A percentile compares a stretch with the other conserved stretches of the same genome.
Evolutionary conservation across 2,113 vertebrate genomes (phyloP).

Genomic region (Oncorhynchus kisutch): DNA sequence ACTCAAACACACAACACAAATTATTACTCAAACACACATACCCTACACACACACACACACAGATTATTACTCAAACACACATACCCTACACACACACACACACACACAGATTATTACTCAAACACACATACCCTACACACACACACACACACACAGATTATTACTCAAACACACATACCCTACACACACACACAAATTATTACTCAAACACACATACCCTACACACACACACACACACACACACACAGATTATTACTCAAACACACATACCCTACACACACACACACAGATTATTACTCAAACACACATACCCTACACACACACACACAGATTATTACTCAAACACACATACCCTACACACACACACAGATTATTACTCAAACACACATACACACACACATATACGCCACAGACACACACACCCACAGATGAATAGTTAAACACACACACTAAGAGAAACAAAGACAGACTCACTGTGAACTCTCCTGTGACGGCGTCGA

Average conservation of each 20-base stretch:
- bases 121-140: no score
- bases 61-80: no score
- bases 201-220: background rate
- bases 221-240: no score
- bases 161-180: no score
- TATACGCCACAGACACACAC: no score
- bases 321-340: background rate
- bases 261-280: background rate
- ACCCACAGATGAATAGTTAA: background rate
- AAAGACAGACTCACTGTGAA: constrained; percentile 84
- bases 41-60: no score
- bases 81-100: no score
- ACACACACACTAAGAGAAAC: background rate
- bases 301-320: no score
- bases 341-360: background rate
- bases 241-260: background rate
- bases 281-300: background rate
- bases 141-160: no score
- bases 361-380: background rate
- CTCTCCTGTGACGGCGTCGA: constrained; percentile 96
- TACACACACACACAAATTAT: background rate
- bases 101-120: no score
- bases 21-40: no score
- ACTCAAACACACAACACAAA: no score
- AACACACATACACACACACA: background rate